Evolutionary conservation across 2,113 vertebrate genomes (phyloP), one percentile per base, ranked within the genome.

Genomic region (Ochotona princeps): DNA sequence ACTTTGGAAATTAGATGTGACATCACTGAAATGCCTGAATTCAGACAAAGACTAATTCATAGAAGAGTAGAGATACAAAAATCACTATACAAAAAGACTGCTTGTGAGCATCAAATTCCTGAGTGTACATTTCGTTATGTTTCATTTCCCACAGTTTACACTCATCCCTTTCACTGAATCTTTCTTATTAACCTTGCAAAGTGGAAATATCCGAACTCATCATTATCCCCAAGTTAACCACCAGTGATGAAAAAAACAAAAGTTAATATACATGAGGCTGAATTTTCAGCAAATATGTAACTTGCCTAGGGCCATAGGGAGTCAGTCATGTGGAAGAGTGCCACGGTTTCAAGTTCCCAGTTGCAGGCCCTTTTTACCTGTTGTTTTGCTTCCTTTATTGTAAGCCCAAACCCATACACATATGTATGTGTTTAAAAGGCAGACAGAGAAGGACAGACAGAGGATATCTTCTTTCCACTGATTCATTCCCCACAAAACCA

Each of bases 1-100:
- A 15, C 76, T 95, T 93, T 63, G 78, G 80, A 51, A n/a, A 32
- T 82, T 73, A 80, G 30, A 23, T 65, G 30, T 47, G 44, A 83
- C 44, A 9, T 87, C 65, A 47, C 14, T 90, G 85, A 94, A 85
- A 79, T 11, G 1, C 51, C 69, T 89, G 28, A 38, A 20, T 87
- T 74, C 15, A 79, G 73, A 87, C n/a, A 4, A 14, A 82, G 32
- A 78, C 47, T 83, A 32, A 90, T 65, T 93, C 32, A 76, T 38
- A 25, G 23, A 79, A 86, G 63, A 70, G 26, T 35, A 26, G 69
- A 90, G 86, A 8, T 78, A 75, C 89, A 63, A 76, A 54, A 95
- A 65, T 95, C 92, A 86, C n/a, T 83, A 84, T 47, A 21, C 12
- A 51, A 70, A 92, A 65, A 79, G 14, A 18, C 81, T 6, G 69